Base-by-base conservation (phyloP, 2,888 invertebrate genomes). In the Cerastis rubricosa region DNA sequence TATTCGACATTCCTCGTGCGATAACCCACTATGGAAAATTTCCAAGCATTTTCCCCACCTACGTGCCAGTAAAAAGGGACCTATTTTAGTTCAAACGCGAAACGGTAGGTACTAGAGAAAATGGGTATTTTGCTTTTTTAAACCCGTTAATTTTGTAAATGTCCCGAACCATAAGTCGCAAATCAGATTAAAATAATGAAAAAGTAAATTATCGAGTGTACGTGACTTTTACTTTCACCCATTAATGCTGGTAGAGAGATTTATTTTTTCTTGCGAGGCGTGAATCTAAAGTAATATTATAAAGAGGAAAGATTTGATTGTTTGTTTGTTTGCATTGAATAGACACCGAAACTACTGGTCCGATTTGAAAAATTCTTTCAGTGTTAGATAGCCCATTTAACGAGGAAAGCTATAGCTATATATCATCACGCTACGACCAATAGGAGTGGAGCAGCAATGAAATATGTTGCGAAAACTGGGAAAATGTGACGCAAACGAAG, bases 161-260 rank as follows among this genome's bases (percentile, higher is more conserved):
- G 49, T 68, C 51, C n/a, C 25, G 40, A 65, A 57, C 66, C 66
- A 54, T 69, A 71, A 57, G 57, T 79, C 63, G 66, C 25, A 69
- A 71, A 79, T 82, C 71, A 70, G 74, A 85, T 85, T 78, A 85
- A 74, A 87, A 71, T 85, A 79, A 85, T 73, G 85, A 85, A 75
- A 84, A 76, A 81, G 87, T 67, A 63, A 86, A 77, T 64, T 83
- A 83, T 81, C 43, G 78, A n/a, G n/a, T 49, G 47, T 71, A 87
- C 88, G 88, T 87, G 81, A 79, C 81, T 75, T 87, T 72, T 71
- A 63, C 67, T 76, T 74, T 51, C 14, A 43, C 25, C 75, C 74
- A 70, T 85, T 78, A 67, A 40, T 40, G 22, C 49, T 49, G 73
- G 47, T 66, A 51, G 35, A 59, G 63, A 71, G 73, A 80, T 83